phyloP scores from a whole-genome alignment of 2,888 invertebrate genomes.

The Falcaria lacertinaria region DNA sequence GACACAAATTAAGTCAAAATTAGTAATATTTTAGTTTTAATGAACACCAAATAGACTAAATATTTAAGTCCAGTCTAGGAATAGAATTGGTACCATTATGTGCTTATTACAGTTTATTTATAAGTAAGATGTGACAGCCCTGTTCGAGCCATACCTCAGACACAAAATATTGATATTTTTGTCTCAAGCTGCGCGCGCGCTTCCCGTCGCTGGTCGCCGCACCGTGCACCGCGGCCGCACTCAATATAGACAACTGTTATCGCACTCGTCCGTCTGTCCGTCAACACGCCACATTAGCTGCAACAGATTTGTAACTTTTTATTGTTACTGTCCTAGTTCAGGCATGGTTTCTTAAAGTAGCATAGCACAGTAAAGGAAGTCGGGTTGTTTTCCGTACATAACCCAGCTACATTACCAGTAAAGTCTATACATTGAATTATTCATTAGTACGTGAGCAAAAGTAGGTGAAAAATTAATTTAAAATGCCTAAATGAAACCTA shows the following conservation, averaged over 20 bases:
- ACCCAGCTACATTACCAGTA: no score
- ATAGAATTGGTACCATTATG: no score
- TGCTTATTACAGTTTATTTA: no score
- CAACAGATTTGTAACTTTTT: neutral
- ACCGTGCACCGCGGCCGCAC: constrained; percentile 12
- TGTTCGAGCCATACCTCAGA: no score
- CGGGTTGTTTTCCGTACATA: neutral
- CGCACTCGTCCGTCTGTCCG: constrained; percentile 7
- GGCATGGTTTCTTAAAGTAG: neutral
- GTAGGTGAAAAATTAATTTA: no score
- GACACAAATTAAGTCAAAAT: no score
- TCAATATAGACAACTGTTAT: constrained; percentile 33
- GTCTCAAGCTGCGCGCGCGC: constrained; percentile 23
- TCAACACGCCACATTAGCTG: neutral
- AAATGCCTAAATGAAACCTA: no score
- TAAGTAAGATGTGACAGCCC: neutral
- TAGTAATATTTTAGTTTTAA: no score
- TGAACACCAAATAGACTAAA: no score
- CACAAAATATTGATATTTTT: constrained; percentile 39
- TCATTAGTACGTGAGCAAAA: no score
- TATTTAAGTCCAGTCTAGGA: no score
- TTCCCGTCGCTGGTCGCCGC: constrained; percentile 26
- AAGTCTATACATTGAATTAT: no score
- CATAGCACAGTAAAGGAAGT: neutral
- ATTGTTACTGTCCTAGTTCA: neutral